Conservation (phyloP, 1,140 invertebrate species). For the Procambarus clarkii region DNA sequence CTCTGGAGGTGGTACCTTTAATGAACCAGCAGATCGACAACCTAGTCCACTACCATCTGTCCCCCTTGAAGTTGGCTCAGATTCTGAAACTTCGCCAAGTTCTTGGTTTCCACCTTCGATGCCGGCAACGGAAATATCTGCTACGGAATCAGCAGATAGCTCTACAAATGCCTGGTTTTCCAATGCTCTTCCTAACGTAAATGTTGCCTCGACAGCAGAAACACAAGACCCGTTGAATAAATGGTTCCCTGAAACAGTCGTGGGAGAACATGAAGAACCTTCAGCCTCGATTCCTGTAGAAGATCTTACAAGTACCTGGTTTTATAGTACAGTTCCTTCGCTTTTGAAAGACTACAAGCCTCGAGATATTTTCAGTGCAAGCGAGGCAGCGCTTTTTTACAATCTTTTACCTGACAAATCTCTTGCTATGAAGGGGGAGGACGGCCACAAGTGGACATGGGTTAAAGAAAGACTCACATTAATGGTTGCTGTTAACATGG, state of each 20-base stretch:
- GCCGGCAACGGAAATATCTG: constrained; percentile 1
- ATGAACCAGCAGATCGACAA: constrained; percentile 17
- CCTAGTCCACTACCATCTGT: neutral
- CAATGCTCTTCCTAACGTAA: neutral
- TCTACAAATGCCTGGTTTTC: constrained; percentile 5
- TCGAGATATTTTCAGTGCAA: constrained; percentile 74
- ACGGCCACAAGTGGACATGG: constrained; percentile 70
- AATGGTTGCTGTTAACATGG: constrained; percentile 73
- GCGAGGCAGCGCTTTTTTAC: constrained; percentile 74
- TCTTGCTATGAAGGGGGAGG: constrained; percentile 60
- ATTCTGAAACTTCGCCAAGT: constrained; percentile 49
- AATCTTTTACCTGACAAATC: constrained; percentile 71
- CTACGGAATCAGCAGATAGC: neutral
- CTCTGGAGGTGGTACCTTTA: constrained; percentile 32
- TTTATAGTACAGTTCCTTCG: constrained; percentile 55
- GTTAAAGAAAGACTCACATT: constrained; percentile 41
- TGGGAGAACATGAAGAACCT: neutral
- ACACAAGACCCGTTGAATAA: constrained; percentile 23
- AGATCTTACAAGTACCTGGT: constrained; percentile 33
- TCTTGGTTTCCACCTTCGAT: constrained; percentile 32
- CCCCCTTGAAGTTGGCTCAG: constrained; percentile 1
- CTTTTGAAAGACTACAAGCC: constrained; percentile 72
- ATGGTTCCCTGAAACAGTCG: constrained; percentile 19
- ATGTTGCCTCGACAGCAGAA: neutral
- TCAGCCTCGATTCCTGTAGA: neutral